Percentiles rank a stretch among this genome's conserved stretches.
These are phyloP conservation scores for Prietella phreatophila DNA, from an alignment of 2,113 vertebrate genomes.

Conservation along the genomic window DNA sequence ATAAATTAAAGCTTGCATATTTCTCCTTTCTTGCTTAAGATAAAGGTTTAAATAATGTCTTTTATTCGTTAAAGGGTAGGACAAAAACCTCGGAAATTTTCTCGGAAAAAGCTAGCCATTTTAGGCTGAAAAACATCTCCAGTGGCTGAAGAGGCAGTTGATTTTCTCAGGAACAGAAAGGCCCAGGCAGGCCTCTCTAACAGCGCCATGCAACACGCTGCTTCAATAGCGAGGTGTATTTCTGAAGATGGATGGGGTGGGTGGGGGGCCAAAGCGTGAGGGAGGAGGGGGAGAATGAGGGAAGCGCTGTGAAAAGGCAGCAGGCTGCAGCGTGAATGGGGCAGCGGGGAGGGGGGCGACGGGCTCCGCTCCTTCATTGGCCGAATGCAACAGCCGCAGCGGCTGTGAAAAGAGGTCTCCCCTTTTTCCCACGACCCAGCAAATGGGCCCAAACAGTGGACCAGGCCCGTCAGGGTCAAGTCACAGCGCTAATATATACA, in stretches of 20 bases:
- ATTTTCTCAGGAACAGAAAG: constrained; percentile 56
- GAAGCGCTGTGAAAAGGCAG: constrained; percentile 64
- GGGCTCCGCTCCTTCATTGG: constrained; percentile 73
- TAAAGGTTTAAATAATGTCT: constrained; percentile 46
- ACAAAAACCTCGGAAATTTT: constrained; percentile 29
- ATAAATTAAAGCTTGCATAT: constrained; percentile 70
- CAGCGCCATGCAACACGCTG: constrained; percentile 70
- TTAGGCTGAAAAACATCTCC: constrained; percentile 43
- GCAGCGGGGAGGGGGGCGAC: constrained; percentile 51
- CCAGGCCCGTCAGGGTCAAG: constrained; percentile 82
- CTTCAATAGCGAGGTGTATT: constrained; percentile 79
- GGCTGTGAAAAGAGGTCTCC: constrained; percentile 90
- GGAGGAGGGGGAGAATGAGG: constrained; percentile 57
- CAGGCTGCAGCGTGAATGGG: constrained; percentile 65
- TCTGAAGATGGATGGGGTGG: constrained; percentile 66
- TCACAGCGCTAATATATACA: constrained; percentile 82
- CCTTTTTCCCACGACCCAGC: constrained; percentile 91
- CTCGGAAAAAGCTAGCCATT: constrained; percentile 37
- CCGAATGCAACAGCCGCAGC: constrained; percentile 82
- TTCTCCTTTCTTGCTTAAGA: constrained; percentile 35
- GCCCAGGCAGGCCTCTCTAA: constrained; percentile 62
- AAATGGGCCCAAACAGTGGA: constrained; percentile 72
- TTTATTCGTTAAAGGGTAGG: constrained; percentile 32
- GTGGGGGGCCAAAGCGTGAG: constrained; percentile 63
- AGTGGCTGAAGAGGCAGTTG: constrained; percentile 40